These are phyloP conservation scores for Sipha flava DNA, from an alignment of 1,140 invertebrate genomes.

Conservation along the genomic window DNA sequence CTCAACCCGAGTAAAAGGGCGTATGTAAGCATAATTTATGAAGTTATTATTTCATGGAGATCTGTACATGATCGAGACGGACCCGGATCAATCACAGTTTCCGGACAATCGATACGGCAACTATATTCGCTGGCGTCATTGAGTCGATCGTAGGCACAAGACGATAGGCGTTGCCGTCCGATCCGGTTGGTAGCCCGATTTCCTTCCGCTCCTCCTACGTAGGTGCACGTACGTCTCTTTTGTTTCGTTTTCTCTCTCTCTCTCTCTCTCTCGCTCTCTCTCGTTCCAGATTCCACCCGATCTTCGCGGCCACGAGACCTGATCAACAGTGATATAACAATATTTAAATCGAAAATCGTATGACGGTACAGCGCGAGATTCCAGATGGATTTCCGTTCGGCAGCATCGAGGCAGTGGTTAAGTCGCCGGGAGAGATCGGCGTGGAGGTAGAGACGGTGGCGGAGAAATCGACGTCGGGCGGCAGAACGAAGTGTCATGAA, in stretches of 20 bases:
- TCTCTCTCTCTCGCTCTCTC: background rate
- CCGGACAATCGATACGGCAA: background rate
- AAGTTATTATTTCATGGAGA: no score
- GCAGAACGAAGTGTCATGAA: background rate
- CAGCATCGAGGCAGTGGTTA: no score
- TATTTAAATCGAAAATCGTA: no score
- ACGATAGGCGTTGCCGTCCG: constrained; percentile 16
- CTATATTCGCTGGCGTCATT: background rate
- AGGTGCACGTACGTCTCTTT: background rate
- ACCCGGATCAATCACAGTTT: no score
- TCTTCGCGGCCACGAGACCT: background rate
- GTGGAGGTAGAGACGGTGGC: no score
- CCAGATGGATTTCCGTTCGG: no score
- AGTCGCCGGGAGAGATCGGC: no score
- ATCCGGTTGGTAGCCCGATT: constrained; percentile 19
- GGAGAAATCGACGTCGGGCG: background rate
- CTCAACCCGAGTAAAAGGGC: no score
- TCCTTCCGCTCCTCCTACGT: constrained; percentile 20
- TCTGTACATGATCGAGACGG: background rate
- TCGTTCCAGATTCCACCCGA: no score
- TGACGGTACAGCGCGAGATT: no score
- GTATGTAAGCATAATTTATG: no score
- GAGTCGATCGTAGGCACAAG: background rate
- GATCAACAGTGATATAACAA: background rate
- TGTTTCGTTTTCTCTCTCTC: background rate